Evolutionary conservation across 2,797 vertebrate species (phyloP).

Genomic region (Heliangelus exortis): DNA sequence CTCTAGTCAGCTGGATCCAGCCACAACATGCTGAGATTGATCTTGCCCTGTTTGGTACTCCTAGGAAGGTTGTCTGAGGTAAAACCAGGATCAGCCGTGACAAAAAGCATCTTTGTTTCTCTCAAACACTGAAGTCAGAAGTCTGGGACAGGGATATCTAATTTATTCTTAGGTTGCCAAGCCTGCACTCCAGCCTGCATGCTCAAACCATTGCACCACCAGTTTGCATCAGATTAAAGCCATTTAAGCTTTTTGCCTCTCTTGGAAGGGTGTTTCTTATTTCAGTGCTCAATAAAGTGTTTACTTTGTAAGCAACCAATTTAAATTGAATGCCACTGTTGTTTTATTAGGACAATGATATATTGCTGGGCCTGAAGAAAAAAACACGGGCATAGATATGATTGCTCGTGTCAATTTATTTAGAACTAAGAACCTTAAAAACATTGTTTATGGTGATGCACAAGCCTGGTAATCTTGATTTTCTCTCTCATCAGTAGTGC

Average conservation of each 20-base stretch:
- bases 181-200: neutral
- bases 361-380: neutral
- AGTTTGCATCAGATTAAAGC: neutral
- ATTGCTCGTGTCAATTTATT: slow-evolving; percentile 9
- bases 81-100: neutral
- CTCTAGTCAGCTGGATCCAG: neutral
- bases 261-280: neutral
- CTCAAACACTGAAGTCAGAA: neutral
- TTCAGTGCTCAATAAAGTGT: neutral
- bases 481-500: neutral
- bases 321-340: neutral
- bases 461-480: neutral
- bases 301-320: neutral
- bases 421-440: slow-evolving; percentile 17
- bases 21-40: neutral
- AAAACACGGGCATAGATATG: fast-evolving
- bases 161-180: neutral
- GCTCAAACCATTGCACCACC: neutral
- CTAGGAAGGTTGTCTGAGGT: neutral
- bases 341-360: neutral
- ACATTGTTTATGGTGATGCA: neutral
- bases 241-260: neutral
- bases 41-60: neutral
- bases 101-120: neutral
- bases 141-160: neutral